Conservation (phyloP, 2,888 invertebrate species). For the Metallyticus violacea region DNA sequence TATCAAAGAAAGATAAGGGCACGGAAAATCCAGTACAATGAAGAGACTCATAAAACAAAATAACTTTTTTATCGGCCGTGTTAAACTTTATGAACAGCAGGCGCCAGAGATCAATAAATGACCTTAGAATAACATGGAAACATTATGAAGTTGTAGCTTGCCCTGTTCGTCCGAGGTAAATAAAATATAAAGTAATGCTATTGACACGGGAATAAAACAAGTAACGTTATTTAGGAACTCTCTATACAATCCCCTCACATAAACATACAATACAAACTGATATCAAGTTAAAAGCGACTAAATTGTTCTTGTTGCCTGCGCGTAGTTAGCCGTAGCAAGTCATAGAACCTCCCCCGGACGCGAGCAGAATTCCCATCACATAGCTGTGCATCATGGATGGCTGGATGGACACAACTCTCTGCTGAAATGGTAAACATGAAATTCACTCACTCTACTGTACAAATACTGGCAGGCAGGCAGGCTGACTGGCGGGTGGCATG, state of each 20-base stretch:
- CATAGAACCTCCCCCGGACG: neutral
- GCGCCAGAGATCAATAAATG: neutral
- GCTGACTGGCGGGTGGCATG: constrained; percentile 25
- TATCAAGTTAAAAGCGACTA: constrained; percentile 20
- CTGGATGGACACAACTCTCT: constrained; percentile 25
- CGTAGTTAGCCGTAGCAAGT: neutral
- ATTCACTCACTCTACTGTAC: constrained; percentile 30
- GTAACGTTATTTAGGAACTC: neutral
- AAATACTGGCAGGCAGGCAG: constrained; percentile 30
- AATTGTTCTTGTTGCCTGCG: constrained; percentile 10
- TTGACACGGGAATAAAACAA: neutral
- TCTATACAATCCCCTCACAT: neutral
- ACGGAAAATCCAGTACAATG: too few species aligned
- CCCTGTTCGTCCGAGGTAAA: neutral
- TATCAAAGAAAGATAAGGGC: too few species aligned
- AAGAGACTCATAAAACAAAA: too few species aligned
- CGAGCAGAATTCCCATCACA: constrained; percentile 30
- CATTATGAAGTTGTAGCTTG: neutral
- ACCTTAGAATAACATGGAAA: neutral
- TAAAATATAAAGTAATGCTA: neutral
- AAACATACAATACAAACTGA: neutral
- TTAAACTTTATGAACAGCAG: too few species aligned
- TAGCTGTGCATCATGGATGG: constrained; percentile 29
- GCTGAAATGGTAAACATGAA: constrained; percentile 34
- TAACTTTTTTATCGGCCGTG: too few species aligned